Base-by-base conservation (phyloP, 2,113 vertebrate genomes). In the Antechinus flavipes region DNA sequence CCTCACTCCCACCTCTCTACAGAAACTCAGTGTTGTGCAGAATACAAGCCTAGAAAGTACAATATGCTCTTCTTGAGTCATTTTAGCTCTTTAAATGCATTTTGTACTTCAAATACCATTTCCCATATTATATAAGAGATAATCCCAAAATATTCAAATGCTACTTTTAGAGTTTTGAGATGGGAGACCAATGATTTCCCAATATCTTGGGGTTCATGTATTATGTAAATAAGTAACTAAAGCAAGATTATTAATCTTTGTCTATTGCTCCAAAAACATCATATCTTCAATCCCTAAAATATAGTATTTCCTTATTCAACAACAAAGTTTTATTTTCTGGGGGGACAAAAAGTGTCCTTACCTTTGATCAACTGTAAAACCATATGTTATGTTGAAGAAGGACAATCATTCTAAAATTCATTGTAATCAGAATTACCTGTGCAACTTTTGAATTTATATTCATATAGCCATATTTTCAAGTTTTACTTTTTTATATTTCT, bases 1-100 rank as follows among this genome's bases (percentile, higher is more conserved):
- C 96, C 97, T 98, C 98, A 98, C 97, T 98, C 95, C 95, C 98
- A 97, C 97, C 97, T 98, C 94, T 98, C 96, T 98, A 97, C 94
- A 97, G 97, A 98, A 98, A 94, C 96, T 95, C 55, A 93, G 96
- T 92, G 91, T 92, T 98, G 96, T 95, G 95, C 91, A 25, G 95
- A 93, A 52, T 94, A 68, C 94, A 98, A 98, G 96, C 98, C 97
- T 97, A 98, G 5, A 93, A 97, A 98, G 97, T 97, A 95, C 97
- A 98, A 98, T 97, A 98, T 98, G 95, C 24, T 97, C 96, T 93
- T 97, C 96, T 96, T 97, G 94, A 98, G 97, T 97, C 95, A 95
- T 98, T 98, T 98, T 96, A 95, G 95, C 96, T 97, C 96, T 97
- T 97, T 92, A 97, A 95, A 97, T 94, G 76, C 92, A 96, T 96